phyloP scores from a whole-genome alignment of 2,113 vertebrate genomes.

The Patagioenas fasciata region DNA sequence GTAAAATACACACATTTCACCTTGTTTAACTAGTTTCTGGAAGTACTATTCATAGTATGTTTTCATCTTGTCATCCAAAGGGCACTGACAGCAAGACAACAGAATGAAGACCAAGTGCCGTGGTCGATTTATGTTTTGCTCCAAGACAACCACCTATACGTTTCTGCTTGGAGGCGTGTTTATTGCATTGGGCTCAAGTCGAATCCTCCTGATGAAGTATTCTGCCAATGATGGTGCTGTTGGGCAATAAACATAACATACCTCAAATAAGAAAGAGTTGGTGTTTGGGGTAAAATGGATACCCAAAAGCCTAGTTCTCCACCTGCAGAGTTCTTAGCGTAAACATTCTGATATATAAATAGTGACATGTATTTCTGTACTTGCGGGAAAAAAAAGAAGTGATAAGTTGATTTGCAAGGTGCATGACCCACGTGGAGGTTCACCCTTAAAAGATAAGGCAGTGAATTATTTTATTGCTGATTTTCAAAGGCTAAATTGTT shows the following conservation, averaged over 20 bases:
- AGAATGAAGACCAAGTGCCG: constrained; percentile 73
- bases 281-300: neutral
- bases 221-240: constrained; percentile 88
- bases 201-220: constrained; percentile 92
- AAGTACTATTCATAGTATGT: neutral
- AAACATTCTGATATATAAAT: neutral
- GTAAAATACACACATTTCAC: neutral
- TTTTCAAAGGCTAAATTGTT: neutral
- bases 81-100: neutral
- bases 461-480: neutral
- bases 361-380: neutral
- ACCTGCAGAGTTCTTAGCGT: neutral
- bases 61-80: constrained; percentile 51
- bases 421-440: neutral
- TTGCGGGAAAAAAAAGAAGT: neutral
- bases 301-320: neutral
- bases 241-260: neutral
- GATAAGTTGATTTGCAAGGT: neutral
- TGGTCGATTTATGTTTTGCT: constrained; percentile 62
- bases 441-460: neutral
- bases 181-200: constrained; percentile 86
- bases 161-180: constrained; percentile 85
- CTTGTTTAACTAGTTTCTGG: neutral
- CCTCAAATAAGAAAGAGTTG: neutral
- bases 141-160: constrained; percentile 80